A percentile compares a stretch with the other conserved stretches of the same genome.
phyloP scores from a whole-genome alignment of 2,113 vertebrate species.

The Mobula birostris region DNA sequence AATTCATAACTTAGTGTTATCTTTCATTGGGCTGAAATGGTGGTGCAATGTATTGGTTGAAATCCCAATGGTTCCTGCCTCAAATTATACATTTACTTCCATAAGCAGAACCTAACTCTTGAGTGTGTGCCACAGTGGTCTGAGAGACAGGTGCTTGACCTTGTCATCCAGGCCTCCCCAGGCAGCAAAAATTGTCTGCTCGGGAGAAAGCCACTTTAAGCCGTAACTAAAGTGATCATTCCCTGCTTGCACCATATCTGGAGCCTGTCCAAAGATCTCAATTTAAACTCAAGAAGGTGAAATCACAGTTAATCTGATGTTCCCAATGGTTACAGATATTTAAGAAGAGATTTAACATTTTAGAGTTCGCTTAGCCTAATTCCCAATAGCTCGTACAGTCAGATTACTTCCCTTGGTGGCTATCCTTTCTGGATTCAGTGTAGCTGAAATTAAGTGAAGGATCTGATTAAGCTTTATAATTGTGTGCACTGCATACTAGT shows the following conservation, averaged over 20 bases:
- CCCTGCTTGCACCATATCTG: background rate
- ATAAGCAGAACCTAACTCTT: too few species aligned
- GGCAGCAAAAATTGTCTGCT: background rate
- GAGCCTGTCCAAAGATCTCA: background rate
- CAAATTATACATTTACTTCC: background rate
- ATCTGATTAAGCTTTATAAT: background rate
- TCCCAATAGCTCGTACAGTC: background rate
- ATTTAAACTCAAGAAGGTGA: background rate
- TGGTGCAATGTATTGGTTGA: background rate
- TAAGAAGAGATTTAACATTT: background rate
- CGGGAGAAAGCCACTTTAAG: background rate
- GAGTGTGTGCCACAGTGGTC: too few species aligned
- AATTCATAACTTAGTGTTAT: background rate
- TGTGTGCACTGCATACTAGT: background rate
- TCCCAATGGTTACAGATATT: background rate
- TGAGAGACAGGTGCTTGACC: background rate
- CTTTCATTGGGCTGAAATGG: background rate
- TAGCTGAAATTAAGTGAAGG: background rate
- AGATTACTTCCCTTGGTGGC: background rate
- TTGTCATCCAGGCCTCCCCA: background rate
- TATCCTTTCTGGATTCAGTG: background rate
- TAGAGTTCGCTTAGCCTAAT: background rate
- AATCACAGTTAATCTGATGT: background rate
- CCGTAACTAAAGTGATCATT: background rate
- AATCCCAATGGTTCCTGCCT: background rate